Conservation (phyloP, 2,888 invertebrate species). For the Lymantria dispar region DNA sequence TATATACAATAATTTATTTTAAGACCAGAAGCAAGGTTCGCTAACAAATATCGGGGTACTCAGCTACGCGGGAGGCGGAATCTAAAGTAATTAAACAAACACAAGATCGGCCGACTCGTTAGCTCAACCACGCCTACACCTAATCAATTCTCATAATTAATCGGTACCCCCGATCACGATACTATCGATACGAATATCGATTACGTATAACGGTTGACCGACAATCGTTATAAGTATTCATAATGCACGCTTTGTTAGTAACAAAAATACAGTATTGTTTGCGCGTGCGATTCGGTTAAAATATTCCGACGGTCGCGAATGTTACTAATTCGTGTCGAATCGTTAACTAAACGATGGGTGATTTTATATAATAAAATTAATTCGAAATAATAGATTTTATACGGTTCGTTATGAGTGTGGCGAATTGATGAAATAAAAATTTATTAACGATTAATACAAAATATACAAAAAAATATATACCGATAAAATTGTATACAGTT, state of each 20-base stretch:
- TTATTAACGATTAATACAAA: constrained; percentile 29
- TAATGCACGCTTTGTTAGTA: constrained; percentile 25
- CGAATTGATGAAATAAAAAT: constrained; percentile 34
- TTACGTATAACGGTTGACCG: constrained; percentile 41
- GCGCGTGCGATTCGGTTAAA: constrained; percentile 33
- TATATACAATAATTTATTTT: constrained; percentile 26
- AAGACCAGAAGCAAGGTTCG: constrained; percentile 49
- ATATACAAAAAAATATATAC: constrained; percentile 17
- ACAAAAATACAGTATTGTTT: constrained; percentile 21
- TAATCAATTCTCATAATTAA: constrained; percentile 73
- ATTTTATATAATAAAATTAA: constrained; percentile 45
- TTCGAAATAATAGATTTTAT: constrained; percentile 41
- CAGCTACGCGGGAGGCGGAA: constrained; percentile 46
- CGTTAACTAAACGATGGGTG: constrained; percentile 47
- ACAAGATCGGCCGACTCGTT: constrained; percentile 65
- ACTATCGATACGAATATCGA: constrained; percentile 45
- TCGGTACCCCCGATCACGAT: constrained; percentile 46
- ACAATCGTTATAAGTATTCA: constrained; percentile 33
- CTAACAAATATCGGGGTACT: constrained; percentile 31
- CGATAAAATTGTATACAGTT: not conserved
- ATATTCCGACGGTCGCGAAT: constrained; percentile 31
- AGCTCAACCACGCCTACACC: constrained; percentile 57
- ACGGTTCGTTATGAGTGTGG: constrained; percentile 34
- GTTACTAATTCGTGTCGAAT: constrained; percentile 44
- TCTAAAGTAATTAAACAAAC: constrained; percentile 69